A percentile compares a stretch with the other conserved stretches of the same genome.
Evolutionary conservation across 2,113 vertebrate genomes (phyloP).

Genomic region (Mustelus asterias): DNA sequence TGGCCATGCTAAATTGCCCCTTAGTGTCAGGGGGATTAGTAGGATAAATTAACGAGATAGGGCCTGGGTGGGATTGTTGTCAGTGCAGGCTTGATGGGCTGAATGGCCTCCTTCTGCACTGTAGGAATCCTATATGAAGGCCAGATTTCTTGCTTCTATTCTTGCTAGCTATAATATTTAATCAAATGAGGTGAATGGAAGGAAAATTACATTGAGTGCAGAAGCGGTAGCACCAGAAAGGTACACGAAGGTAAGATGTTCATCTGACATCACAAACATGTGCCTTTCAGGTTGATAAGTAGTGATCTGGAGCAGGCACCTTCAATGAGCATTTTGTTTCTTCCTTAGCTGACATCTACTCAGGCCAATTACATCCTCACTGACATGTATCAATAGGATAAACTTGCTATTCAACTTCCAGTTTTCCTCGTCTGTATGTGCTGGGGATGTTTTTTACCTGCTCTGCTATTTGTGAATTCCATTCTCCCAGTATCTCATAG

Average conservation of each 20-base stretch:
- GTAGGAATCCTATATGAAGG: background rate
- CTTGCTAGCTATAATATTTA: background rate
- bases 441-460: background rate
- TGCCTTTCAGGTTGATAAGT: background rate
- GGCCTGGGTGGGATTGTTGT: too few species aligned
- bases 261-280: background rate
- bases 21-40: too few species aligned
- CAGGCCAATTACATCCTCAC: background rate
- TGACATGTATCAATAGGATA: background rate
- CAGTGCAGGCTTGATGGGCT: too few species aligned
- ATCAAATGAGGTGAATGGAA: background rate
- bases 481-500: background rate
- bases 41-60: too few species aligned
- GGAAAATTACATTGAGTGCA: background rate
- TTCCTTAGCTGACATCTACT: too few species aligned
- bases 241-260: background rate
- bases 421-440: background rate
- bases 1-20: too few species aligned
- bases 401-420: background rate
- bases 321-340: background rate
- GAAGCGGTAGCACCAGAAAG: background rate
- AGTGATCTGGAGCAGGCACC: background rate
- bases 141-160: background rate
- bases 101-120: too few species aligned
- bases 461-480: background rate